Percentiles rank a stretch among this genome's conserved stretches.
Evolutionary conservation across 2,113 vertebrate species (phyloP).

Genomic region (Cairina moschata): DNA sequence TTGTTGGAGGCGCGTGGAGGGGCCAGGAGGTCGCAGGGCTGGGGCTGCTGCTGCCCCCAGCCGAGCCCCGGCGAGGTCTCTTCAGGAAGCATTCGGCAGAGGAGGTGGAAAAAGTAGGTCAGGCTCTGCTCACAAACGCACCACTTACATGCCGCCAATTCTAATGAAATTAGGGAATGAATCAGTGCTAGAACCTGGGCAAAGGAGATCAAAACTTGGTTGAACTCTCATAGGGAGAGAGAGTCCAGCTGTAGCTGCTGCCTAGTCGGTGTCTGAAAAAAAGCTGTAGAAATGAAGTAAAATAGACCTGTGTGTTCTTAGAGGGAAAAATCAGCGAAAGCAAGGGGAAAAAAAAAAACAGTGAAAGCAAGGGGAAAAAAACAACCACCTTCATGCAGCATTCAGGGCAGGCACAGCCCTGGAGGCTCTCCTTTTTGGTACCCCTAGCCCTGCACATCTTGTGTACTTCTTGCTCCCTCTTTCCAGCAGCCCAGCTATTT

Average conservation of each 20-base stretch:
- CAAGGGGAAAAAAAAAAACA: neutral
- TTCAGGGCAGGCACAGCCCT: neutral
- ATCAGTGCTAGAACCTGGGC: slow-evolving; percentile 1
- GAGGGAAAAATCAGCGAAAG: neutral
- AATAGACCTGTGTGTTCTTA: slow-evolving; percentile 7
- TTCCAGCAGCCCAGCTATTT: neutral
- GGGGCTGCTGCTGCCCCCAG: neutral
- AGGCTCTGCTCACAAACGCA: slow-evolving; percentile 45
- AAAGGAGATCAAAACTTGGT: slow-evolving; percentile 24
- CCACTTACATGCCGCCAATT: slow-evolving; percentile 27
- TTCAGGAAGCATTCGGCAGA: neutral
- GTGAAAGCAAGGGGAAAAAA: neutral
- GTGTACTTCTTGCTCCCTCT: neutral
- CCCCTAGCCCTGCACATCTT: neutral
- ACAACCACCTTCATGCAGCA: neutral
- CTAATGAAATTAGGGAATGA: slow-evolving; percentile 17
- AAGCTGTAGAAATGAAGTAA: neutral
- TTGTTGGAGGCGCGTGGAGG: neutral
- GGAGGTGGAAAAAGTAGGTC: slow-evolving; percentile 48
- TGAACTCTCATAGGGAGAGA: neutral
- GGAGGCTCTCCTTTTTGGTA: neutral
- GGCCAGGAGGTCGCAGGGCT: neutral
- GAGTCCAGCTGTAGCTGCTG: slow-evolving; percentile 29
- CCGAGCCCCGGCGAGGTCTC: neutral
- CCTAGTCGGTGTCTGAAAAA: neutral